phyloP scores from a whole-genome alignment of 2,888 invertebrate species.

The Omphaloscelis lunosa region DNA sequence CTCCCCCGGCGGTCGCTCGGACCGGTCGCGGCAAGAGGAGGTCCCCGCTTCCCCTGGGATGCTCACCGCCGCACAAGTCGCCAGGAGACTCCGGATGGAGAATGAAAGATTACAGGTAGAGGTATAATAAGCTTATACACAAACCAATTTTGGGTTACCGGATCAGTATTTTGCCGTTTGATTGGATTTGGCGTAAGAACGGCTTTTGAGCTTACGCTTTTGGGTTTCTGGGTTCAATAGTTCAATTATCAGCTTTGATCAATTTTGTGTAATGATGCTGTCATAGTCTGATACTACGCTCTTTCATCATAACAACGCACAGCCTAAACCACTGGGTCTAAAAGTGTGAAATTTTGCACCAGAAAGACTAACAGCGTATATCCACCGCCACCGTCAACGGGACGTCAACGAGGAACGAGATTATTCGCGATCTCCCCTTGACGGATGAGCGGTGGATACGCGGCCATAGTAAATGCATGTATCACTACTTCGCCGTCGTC shows the following conservation, averaged over 20 bases:
- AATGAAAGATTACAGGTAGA: constrained; percentile 93
- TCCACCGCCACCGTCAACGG: no score
- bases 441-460: no score
- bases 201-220: constrained; percentile 30
- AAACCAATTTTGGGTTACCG: constrained; percentile 48
- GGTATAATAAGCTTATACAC: constrained; percentile 54
- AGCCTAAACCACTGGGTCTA: no score
- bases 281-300: no score
- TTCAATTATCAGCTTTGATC: not conserved
- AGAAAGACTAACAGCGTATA: no score
- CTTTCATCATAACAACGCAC: no score
- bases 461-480: no score
- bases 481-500: no score
- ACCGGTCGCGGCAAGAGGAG: constrained; percentile 87
- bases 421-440: no score
- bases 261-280: not conserved
- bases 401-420: no score
- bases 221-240: constrained; percentile 12
- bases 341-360: no score
- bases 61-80: constrained; percentile 90
- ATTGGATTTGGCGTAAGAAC: constrained; percentile 33
- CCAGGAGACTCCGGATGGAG: constrained; percentile 93
- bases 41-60: constrained; percentile 89
- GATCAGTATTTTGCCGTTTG: constrained; percentile 31
- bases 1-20: constrained; percentile 86